Evolutionary conservation across 2,888 invertebrate genomes (phyloP).

Genomic region (Troglohyphantes excavatus): DNA sequence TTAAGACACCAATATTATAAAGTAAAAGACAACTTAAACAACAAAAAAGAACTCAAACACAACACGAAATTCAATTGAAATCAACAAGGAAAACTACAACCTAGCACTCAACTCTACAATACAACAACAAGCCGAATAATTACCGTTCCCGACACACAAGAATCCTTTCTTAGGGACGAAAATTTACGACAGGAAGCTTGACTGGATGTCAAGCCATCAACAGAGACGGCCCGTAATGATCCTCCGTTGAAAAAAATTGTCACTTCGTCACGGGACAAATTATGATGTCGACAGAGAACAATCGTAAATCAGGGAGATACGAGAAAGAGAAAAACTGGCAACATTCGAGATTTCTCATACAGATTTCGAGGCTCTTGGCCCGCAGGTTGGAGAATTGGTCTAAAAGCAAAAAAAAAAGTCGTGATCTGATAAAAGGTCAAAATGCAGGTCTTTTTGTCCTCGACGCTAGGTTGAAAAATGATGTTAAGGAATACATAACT

Average conservation of each 20-base stretch:
- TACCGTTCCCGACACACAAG: not conserved
- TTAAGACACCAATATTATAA: too few relatives aligned
- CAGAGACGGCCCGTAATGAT: constrained; percentile 6
- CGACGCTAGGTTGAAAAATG: not conserved
- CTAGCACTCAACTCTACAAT: not conserved
- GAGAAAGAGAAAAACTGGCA: not conserved
- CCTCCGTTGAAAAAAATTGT: constrained; percentile 13
- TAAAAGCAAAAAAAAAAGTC: not conserved
- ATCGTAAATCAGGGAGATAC: constrained; percentile 45
- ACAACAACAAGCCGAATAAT: not conserved
- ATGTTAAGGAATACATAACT: not conserved
- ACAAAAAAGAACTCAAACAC: too few relatives aligned
- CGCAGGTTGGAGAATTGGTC: not conserved
- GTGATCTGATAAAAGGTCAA: not conserved
- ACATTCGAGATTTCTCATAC: not conserved
- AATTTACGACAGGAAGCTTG: constrained; percentile 55
- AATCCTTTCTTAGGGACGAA: not conserved
- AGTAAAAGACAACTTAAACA: too few relatives aligned
- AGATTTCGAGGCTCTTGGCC: not conserved
- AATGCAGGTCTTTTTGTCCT: not conserved
- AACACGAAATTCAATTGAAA: too few relatives aligned
- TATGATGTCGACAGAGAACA: constrained; percentile 19
- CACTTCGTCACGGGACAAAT: constrained; percentile 17
- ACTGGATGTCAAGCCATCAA: constrained; percentile 24
- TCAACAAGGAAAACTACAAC: not conserved